Conservation (phyloP, 2,113 vertebrate species). For the Oxyura jamaicensis region DNA sequence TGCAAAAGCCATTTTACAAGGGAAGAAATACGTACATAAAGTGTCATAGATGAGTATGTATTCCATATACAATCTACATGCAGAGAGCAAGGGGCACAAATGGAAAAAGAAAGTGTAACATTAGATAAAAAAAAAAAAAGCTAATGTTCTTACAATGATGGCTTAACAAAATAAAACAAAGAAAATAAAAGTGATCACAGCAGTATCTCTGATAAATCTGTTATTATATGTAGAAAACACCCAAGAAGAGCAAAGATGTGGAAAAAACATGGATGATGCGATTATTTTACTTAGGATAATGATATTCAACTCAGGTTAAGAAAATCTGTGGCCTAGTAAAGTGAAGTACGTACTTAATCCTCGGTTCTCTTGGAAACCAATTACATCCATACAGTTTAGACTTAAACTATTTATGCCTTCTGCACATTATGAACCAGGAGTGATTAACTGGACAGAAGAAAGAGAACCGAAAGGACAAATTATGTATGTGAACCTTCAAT, state of each 20-base stretch:
- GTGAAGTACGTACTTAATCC: not conserved
- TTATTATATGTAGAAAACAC: not conserved
- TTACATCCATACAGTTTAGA: not conserved
- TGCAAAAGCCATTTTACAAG: not conserved
- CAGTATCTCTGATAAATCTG: not conserved
- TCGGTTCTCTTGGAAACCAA: not conserved
- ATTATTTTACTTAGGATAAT: not conserved
- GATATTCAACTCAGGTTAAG: not conserved
- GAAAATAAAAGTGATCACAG: not conserved
- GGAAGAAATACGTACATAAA: not conserved
- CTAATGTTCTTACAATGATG: not conserved
- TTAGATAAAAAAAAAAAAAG: not conserved
- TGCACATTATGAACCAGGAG: not conserved
- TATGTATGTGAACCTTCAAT: not conserved
- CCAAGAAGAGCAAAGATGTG: not conserved
- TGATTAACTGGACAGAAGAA: not conserved
- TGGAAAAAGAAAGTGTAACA: not conserved
- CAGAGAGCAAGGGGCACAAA: not conserved
- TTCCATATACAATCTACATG: not conserved
- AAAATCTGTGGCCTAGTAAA: not conserved
- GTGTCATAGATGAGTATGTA: not conserved
- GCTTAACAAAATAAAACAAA: not conserved
- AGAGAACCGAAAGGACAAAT: not conserved
- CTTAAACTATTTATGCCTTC: not conserved
- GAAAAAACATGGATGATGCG: not conserved